Percentiles rank a stretch among this genome's conserved stretches.
These are phyloP conservation scores for Cancer borealis DNA, from an alignment of 2,888 invertebrate species.

Conservation along the genomic window DNA sequence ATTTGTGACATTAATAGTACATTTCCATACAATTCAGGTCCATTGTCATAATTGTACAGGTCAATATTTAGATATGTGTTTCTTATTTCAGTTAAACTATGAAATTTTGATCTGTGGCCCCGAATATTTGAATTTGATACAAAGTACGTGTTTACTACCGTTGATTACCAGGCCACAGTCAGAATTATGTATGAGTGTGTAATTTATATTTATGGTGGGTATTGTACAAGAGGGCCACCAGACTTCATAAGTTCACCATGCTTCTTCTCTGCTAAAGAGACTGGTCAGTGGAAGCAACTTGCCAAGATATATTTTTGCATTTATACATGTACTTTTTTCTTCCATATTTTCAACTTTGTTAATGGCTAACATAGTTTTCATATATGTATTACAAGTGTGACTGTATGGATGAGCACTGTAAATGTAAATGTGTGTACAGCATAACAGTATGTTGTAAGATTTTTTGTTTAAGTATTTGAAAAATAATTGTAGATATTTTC, in stretches of 20 bases:
- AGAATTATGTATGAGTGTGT: conserved; percentile 14
- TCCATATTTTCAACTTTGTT: conserved; percentile 24
- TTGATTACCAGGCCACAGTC: neutral
- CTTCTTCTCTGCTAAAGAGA: conserved; percentile 28
- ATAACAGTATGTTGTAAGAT: conserved; percentile 8
- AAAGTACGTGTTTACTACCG: neutral
- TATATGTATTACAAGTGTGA: neutral
- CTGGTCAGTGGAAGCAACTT: conserved; percentile 27
- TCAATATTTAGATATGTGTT: neutral
- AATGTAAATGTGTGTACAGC: conserved; percentile 32
- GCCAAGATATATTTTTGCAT: conserved; percentile 36
- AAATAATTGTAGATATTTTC: conserved; percentile 26
- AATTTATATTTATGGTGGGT: conserved; percentile 16
- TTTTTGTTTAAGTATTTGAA: neutral
- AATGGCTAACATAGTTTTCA: conserved; percentile 31
- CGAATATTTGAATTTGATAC: neutral
- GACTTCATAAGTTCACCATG: neutral
- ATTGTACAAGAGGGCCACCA: neutral
- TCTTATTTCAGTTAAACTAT: neutral
- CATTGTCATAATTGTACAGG: conserved; percentile 15
- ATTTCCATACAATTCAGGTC: conserved; percentile 1
- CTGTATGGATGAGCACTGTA: conserved; percentile 15
- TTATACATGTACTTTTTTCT: conserved; percentile 30
- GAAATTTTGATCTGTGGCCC: neutral
- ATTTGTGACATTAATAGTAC: conserved; percentile 15